Conservation (phyloP, 2,888 invertebrate genomes). For the Malacosoma neustria region DNA sequence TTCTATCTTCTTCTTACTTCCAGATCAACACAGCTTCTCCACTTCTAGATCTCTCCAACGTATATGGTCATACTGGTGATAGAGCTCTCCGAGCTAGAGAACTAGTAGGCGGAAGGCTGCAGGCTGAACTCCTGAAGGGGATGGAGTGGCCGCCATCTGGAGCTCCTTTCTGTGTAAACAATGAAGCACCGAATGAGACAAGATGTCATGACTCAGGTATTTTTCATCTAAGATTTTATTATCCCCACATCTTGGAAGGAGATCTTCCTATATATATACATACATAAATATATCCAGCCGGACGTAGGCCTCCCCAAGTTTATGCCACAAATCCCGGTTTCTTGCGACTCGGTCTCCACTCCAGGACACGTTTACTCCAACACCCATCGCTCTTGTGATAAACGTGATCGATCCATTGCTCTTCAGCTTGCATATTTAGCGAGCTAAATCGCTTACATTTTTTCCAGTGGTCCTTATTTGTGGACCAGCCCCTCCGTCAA, state of each 20-base stretch:
- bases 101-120: conserved; percentile 20
- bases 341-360: too few species aligned
- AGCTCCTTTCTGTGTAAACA: conserved; percentile 20
- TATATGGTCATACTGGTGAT: conserved; percentile 22
- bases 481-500: neutral
- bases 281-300: neutral
- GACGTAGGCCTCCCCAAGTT: too few species aligned
- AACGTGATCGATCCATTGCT: too few species aligned
- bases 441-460: neutral
- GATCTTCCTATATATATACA: neutral
- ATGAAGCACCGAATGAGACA: conserved; percentile 28
- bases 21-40: conserved; percentile 33
- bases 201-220: conserved; percentile 38
- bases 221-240: conserved; percentile 5
- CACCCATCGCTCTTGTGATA: too few species aligned
- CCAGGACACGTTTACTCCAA: too few species aligned
- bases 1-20: too few species aligned
- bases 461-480: neutral
- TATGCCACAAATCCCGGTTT: too few species aligned
- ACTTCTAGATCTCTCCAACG: conserved; percentile 25
- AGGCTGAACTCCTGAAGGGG: conserved; percentile 19
- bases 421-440: too few species aligned
- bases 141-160: conserved; percentile 26
- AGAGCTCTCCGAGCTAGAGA: conserved; percentile 13
- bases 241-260: neutral